Conservation (phyloP, 2,797 vertebrate genomes). For the Notolabrus celidotus region DNA sequence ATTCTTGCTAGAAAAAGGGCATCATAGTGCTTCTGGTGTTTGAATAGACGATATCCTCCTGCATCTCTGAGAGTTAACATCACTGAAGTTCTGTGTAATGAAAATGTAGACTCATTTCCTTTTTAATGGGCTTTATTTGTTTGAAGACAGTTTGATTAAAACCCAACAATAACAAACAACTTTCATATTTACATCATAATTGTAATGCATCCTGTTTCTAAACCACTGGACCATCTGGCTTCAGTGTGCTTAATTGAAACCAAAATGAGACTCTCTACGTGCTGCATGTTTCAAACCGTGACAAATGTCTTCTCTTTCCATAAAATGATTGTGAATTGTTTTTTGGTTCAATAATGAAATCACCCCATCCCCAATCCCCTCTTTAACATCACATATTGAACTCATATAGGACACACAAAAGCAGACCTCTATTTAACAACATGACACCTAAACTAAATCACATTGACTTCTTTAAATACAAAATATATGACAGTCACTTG, state of each 20-base stretch:
- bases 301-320: neutral
- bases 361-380: neutral
- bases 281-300: neutral
- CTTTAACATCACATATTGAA: constrained; percentile 9
- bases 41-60: constrained; percentile 3
- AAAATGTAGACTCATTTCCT: constrained; percentile 8
- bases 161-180: neutral
- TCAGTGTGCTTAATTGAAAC: constrained; percentile 1
- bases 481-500: neutral
- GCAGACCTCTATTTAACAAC: constrained; percentile 13
- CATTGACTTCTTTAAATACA: constrained; percentile 25
- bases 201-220: constrained; percentile 4
- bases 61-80: neutral
- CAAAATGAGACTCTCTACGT: neutral
- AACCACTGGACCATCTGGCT: neutral
- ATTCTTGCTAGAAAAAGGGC: neutral
- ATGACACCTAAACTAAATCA: neutral
- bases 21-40: neutral
- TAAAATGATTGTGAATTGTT: constrained; percentile 13
- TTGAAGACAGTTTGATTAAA: constrained; percentile 41
- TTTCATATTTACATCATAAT: constrained; percentile 3
- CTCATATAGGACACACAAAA: neutral
- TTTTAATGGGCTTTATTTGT: constrained; percentile 46
- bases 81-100: neutral
- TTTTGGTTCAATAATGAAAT: constrained; percentile 7